A percentile compares a stretch with the other conserved stretches of the same genome.
Conservation (phyloP, 2,797 vertebrate genomes). For the Petrocephalus sullivani region DNA sequence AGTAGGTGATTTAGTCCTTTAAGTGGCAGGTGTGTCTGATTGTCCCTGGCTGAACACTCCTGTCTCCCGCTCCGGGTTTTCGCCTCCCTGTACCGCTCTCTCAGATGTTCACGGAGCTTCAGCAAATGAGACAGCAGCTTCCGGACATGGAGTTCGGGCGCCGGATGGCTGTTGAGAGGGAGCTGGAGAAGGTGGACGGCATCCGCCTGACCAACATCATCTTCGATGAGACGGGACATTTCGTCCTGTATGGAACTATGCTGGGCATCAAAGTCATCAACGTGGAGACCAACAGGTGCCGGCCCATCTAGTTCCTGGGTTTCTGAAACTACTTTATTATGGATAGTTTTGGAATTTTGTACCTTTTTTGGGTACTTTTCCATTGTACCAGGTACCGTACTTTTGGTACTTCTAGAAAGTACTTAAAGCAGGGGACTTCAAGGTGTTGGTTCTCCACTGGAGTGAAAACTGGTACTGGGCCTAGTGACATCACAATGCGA, state of each 20-base stretch:
- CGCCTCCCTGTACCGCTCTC: neutral
- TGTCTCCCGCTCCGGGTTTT: neutral
- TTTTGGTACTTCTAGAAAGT: neutral
- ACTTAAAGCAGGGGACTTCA: neutral
- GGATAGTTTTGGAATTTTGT: neutral
- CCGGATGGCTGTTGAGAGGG: constrained; percentile 92
- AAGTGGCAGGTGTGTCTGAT: neutral
- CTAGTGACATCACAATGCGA: neutral
- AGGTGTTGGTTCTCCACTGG: neutral
- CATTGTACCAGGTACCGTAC: neutral
- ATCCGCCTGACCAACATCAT: constrained; percentile 88
- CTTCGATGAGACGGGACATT: constrained; percentile 98
- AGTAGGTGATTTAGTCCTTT: neutral
- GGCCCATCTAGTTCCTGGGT: neutral
- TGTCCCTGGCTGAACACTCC: neutral
- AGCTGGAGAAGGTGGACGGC: constrained; percentile 92
- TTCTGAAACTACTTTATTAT: neutral
- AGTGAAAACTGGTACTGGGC: neutral
- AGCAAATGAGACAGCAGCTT: constrained; percentile 96
- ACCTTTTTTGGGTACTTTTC: neutral
- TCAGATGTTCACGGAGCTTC: constrained; percentile 98
- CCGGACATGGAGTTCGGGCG: constrained; percentile 98
- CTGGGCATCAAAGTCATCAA: constrained; percentile 98
- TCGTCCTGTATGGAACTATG: constrained; percentile 97
- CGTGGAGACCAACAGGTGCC: constrained; percentile 88